Percentiles rank a stretch among this genome's conserved stretches.
These are phyloP conservation scores for Zeugodacus cucurbitae DNA, from an alignment of 1,140 invertebrate species.

Conservation along the genomic window DNA sequence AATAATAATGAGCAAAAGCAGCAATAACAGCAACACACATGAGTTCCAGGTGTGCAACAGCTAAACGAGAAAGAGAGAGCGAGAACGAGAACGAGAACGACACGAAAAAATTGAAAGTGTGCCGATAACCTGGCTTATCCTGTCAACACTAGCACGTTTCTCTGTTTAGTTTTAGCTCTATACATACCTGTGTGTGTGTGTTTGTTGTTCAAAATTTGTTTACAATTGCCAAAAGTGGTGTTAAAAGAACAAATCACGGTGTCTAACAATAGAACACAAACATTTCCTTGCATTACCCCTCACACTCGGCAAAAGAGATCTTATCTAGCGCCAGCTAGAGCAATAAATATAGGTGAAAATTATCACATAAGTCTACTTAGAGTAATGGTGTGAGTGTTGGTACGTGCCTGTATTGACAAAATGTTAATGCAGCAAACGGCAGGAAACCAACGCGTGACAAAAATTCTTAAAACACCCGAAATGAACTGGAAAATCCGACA, in stretches of 20 bases:
- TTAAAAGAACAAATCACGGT: neutral
- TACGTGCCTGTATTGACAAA: neutral
- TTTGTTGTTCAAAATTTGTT: neutral
- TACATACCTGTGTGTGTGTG: neutral
- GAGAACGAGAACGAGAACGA: too few relatives aligned
- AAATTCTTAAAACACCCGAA: neutral
- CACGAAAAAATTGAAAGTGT: constrained; percentile 10
- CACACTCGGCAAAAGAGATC: neutral
- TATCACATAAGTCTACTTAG: too few relatives aligned
- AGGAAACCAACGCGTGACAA: constrained; percentile 1
- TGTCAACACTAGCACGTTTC: neutral
- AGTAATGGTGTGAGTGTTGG: neutral
- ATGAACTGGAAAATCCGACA: constrained; percentile 15
- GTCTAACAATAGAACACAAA: neutral
- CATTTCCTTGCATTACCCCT: neutral
- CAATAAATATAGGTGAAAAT: neutral
- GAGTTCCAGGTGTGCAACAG: neutral
- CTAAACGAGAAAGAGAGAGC: neutral
- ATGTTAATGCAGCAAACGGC: neutral
- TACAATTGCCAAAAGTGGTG: neutral
- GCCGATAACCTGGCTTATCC: constrained; percentile 4
- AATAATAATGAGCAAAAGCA: neutral
- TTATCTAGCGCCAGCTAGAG: neutral
- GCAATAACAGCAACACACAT: neutral
- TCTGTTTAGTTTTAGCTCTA: neutral